A percentile compares a stretch with the other conserved stretches of the same genome.
phyloP scores from a whole-genome alignment of 2,797 vertebrate species.

The Pangasius djambal region DNA sequence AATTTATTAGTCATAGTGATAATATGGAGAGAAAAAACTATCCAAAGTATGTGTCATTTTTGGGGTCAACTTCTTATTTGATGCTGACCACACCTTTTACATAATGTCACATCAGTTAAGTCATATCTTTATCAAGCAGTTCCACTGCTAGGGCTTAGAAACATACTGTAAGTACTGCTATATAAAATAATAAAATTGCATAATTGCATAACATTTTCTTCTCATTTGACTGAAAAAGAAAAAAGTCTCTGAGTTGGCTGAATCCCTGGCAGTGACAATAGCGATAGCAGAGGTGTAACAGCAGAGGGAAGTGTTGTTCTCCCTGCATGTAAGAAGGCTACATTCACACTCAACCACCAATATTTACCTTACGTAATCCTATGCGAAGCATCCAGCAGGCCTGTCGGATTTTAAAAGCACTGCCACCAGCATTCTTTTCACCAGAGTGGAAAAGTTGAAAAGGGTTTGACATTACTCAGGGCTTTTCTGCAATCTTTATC shows the following conservation, averaged over 20 bases:
- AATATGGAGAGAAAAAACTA: background rate
- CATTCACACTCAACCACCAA: background rate
- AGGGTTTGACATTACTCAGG: background rate
- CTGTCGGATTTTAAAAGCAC: background rate
- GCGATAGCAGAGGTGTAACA: background rate
- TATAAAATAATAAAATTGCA: background rate
- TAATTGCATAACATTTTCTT: background rate
- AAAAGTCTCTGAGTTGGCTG: background rate
- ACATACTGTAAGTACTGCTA: background rate
- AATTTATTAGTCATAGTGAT: background rate
- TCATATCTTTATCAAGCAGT: background rate
- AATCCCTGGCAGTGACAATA: background rate
- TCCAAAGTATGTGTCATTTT: background rate
- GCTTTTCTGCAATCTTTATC: no score
- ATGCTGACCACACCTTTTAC: background rate
- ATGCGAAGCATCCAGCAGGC: background rate
- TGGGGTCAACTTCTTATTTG: background rate
- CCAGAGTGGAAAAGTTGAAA: background rate
- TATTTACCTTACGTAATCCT: slow-evolving; percentile 11
- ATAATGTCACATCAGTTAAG: background rate
- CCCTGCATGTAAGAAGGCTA: background rate
- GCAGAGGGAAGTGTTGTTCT: slow-evolving; percentile 53
- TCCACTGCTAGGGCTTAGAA: background rate
- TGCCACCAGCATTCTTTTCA: background rate
- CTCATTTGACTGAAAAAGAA: background rate